Evolutionary conservation across 2,113 vertebrate genomes (phyloP), one percentile per base, ranked within the genome.

Genomic region (Dolichallabes microphthalmus): DNA sequence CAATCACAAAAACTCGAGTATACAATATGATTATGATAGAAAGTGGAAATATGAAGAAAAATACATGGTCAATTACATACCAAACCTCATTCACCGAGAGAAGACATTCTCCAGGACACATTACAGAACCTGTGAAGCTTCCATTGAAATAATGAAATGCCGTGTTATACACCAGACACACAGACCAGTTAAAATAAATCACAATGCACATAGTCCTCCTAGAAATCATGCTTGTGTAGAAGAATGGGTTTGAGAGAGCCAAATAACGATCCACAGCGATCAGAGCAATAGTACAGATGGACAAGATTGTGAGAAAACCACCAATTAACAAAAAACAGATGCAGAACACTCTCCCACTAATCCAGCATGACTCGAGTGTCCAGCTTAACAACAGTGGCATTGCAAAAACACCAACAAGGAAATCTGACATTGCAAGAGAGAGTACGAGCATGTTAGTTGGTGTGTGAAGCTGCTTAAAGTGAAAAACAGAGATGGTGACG

Each of bases 231-330:
- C 61, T 79, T 17, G 10, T 63, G 25, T 89, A 89, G 39, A 79
- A 39, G 30, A 89, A 69, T 0, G 88, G 88, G 30, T 89, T 77
- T 61, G 84, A 87, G 9, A 89, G 64, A 14, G 88, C 88, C 57
- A 86, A 45, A 66, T 87, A 87, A 12, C 88, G 84, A 57, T 89
- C 88, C 55, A 89, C 73, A 52, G 73, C 39, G 0, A 75, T 75
- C 73, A 75, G 45, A 53, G 45, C 45, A 0, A 75, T 2, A 53
- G 52, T 75, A 52, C 52, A 75, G 5, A 75, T 27, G 25, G 73
- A 75, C 0, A 27, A 0, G 25, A 39, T 81, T 25, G 35, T 60
- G 82, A 64, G 55, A 35, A 10, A 58, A 39, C 2, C 39, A 45
- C 39, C 39, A 45, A 7, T 45, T 45, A 78, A 25, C 19, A 60